Percentiles rank a stretch among this genome's conserved stretches.
Evolutionary conservation across 2,797 vertebrate genomes (phyloP).

Genomic region (Eutrigla gurnardus): DNA sequence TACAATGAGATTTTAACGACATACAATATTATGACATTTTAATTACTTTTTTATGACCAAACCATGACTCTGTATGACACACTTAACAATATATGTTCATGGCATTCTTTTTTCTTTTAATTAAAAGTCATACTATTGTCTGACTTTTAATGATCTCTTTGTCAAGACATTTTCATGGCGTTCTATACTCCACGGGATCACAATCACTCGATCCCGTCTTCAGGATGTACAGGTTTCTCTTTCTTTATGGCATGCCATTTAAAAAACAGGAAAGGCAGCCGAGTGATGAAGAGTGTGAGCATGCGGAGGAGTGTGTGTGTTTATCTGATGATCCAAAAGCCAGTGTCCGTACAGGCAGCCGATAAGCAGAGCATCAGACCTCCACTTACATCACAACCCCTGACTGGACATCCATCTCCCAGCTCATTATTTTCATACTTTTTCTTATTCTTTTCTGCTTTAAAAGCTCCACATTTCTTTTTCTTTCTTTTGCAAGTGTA

Average conservation of each 20-base stretch:
- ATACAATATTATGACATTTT: no score
- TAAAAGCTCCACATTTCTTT: slow-evolving; percentile 34
- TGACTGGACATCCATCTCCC: slow-evolving; percentile 43
- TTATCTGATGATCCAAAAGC: slow-evolving; percentile 47
- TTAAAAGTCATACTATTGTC: no score
- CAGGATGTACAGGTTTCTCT: background rate
- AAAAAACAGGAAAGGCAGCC: slow-evolving; percentile 2
- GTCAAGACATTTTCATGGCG: no score
- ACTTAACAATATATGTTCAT: no score
- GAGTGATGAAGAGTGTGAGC: slow-evolving; percentile 33
- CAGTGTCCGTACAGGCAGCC: slow-evolving; percentile 30
- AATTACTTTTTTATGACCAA: no score
- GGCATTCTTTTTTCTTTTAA: no score
- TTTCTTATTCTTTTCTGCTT: slow-evolving; percentile 2
- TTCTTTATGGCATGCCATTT: background rate
- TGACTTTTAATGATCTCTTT: no score
- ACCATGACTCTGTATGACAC: no score
- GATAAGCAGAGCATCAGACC: slow-evolving; percentile 66
- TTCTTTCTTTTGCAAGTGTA: background rate
- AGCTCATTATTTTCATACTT: slow-evolving; percentile 48
- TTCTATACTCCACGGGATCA: no score
- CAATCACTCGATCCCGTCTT: no score
- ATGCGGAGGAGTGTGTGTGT: slow-evolving; percentile 43
- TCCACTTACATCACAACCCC: slow-evolving; percentile 33
- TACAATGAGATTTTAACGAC: no score